phyloP scores from a whole-genome alignment of 37 sponge, comb jelly and placozoan genomes.

The Halisarca cf. caerulea region DNA sequence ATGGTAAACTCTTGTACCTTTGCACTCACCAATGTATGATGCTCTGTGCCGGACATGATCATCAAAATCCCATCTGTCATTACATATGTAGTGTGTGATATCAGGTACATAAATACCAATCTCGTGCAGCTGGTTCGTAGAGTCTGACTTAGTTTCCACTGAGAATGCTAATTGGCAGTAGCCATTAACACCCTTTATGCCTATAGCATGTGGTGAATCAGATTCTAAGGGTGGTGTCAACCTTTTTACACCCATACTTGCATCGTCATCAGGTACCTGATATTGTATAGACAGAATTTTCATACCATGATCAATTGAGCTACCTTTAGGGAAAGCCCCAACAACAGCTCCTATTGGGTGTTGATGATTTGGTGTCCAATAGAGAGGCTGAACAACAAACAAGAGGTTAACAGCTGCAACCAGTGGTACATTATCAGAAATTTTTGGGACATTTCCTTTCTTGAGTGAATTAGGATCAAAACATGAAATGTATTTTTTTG shows the following conservation, averaged over 20 bases:
- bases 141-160: not conserved
- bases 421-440: slow-evolving; percentile 50
- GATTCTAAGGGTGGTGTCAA: not conserved
- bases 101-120: not conserved
- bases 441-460: slow-evolving; percentile 36
- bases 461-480: slow-evolving; percentile 28
- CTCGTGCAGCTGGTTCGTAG: not conserved
- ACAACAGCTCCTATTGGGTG: slow-evolving; percentile 54
- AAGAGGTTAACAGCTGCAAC: slow-evolving; percentile 38
- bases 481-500: slow-evolving; percentile 27
- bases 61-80: no score
- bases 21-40: not conserved
- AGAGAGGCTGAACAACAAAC: slow-evolving; percentile 45
- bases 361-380: slow-evolving; percentile 40
- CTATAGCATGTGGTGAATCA: not conserved
- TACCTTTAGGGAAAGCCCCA: slow-evolving; percentile 39
- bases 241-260: not conserved
- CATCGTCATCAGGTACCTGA: not conserved
- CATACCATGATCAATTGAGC: slow-evolving; percentile 34
- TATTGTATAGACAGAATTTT: slow-evolving; percentile 10
- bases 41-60: not conserved
- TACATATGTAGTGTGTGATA: not conserved
- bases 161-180: not conserved
- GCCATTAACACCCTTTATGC: not conserved
- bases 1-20: not conserved